Evolutionary conservation across 1,140 invertebrate species (phyloP), one percentile per base, ranked within the genome.

Genomic region (Panulirus ornatus): DNA sequence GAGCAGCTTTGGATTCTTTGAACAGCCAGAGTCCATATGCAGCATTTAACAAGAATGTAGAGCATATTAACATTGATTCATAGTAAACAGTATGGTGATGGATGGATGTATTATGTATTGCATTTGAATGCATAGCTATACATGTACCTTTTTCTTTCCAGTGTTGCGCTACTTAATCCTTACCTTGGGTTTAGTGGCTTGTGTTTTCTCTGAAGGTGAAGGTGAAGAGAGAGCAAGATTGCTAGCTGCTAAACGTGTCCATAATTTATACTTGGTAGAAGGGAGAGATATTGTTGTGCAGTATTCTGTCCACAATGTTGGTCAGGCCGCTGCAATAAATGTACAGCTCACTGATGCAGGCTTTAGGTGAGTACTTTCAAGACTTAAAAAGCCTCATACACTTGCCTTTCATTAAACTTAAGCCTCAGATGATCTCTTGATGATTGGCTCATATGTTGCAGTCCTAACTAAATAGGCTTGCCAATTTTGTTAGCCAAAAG

Each of bases 211-310:
- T 42, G 87, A 70, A 14, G 47, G 78, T 19, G 85, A 88, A 51
- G 85, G 85, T 2, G 87, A 89, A 54, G 88, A 90, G 42, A 27
- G 88, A 78, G 91, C 91, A 38, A 78, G 88, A 38, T 79, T 92
- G 51, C 47, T 92, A 51, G 91, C 91, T 38, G 90, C 88, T 40
- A 92, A 92, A 71, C 58, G 84, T 88, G 93, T 99, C 93, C 95
- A 99, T n/a, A 99, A 99, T 93, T 98, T 97, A 95, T 99, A 99
- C 94, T 95, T 99, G 81, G 98, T 99, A n/a, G 98, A 99, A 95
- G 97, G 97, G 93, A 98, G 98, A 96, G 99, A 99, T 94, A 96
- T 99, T 92, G 95, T 99, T 92, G 96, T 99, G 63, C 98, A 99
- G 95, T 98, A 98, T 93, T 97, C 97, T 30, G 94, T 98, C 75